A percentile compares a stretch with the other conserved stretches of the same genome.
These are phyloP conservation scores for Anas platyrhynchos DNA, from an alignment of 2,113 vertebrate species.

Conservation along the genomic window DNA sequence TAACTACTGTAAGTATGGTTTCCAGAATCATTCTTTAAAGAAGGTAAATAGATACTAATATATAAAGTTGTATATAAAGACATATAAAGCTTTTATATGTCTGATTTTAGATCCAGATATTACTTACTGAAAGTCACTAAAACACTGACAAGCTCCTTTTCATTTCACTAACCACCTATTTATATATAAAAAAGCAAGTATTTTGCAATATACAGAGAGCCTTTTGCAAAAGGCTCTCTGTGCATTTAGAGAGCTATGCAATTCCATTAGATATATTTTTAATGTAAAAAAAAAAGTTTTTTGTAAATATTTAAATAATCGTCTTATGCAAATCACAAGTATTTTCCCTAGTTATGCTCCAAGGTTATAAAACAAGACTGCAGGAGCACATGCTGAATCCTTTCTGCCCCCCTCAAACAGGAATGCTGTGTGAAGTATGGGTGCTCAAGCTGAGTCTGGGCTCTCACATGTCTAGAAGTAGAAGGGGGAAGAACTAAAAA, in stretches of 20 bases:
- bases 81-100: too few species aligned
- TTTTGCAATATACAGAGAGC: too few species aligned
- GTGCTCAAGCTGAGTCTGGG: background rate
- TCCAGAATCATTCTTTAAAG: background rate
- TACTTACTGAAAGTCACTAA: background rate
- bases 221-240: background rate
- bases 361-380: background rate
- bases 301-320: conserved; percentile 47
- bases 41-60: background rate
- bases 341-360: background rate
- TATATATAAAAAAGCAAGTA: background rate
- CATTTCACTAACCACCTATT: background rate
- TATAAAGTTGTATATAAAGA: background rate
- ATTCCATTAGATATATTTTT: background rate
- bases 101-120: background rate
- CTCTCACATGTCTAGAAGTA: conserved; percentile 5
- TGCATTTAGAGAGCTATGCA: background rate
- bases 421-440: background rate
- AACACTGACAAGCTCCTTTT: background rate
- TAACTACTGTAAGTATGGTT: background rate
- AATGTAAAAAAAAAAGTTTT: conserved; percentile 7
- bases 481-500: background rate
- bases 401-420: background rate
- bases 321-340: background rate
- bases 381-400: background rate